phyloP scores from a whole-genome alignment of 2,797 vertebrate genomes.

The Bufotes viridis region DNA sequence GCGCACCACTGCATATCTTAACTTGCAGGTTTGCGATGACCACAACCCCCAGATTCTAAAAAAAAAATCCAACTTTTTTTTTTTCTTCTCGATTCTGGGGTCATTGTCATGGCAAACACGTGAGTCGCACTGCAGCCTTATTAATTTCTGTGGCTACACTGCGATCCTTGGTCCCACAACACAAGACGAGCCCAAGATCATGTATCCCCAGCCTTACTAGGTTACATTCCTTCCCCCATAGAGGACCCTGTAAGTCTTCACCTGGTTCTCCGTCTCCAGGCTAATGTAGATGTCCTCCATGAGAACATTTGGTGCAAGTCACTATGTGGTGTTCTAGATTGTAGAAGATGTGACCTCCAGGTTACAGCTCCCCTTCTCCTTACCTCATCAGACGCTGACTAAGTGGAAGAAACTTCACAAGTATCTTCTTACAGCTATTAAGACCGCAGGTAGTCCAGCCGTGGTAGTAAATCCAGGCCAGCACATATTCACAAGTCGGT shows the following conservation, averaged over 20 bases:
- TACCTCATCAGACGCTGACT: conserved; percentile 8
- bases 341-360: background rate
- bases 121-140: too few relatives aligned
- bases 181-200: too few relatives aligned
- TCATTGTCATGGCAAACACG: too few relatives aligned
- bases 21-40: too few relatives aligned
- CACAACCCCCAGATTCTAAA: too few relatives aligned
- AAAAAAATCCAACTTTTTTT: too few relatives aligned
- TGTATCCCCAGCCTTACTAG: background rate
- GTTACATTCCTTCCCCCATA: background rate
- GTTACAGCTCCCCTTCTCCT: background rate
- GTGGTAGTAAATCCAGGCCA: conserved; percentile 7
- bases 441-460: background rate
- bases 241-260: background rate
- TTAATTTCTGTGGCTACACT: too few relatives aligned
- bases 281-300: background rate
- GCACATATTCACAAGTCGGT: conserved; percentile 23
- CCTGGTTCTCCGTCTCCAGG: background rate
- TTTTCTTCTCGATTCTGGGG: too few relatives aligned
- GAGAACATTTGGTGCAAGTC: background rate
- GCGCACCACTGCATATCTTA: too few relatives aligned
- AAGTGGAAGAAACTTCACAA: conserved; percentile 18
- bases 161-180: too few relatives aligned
- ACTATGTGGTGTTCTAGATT: too few relatives aligned
- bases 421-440: conserved; percentile 24